phyloP scores from a whole-genome alignment of 2,113 vertebrate species.

The Pandion haliaetus region DNA sequence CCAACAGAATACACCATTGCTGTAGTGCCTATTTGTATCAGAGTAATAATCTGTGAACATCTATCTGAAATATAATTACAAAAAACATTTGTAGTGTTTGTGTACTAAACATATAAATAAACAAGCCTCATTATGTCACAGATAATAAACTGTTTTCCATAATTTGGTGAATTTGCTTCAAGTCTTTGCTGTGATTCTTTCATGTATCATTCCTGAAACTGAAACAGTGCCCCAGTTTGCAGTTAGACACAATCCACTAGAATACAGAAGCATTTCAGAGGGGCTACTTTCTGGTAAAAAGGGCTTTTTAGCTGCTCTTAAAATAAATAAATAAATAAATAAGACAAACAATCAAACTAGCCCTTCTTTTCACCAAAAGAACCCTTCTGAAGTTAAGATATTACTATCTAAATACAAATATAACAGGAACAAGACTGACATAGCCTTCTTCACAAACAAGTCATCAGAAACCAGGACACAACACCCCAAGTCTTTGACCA shows the following conservation, averaged over 20 bases:
- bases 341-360: background rate
- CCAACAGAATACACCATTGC: background rate
- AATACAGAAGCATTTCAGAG: background rate
- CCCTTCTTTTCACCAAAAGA: background rate
- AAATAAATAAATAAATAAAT: too few species aligned
- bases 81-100: background rate
- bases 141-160: background rate
- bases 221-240: background rate
- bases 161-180: background rate
- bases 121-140: background rate
- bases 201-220: background rate
- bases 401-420: background rate
- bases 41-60: background rate
- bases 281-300: background rate
- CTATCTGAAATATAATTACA: background rate
- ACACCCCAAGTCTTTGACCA: background rate
- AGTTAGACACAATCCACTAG: background rate
- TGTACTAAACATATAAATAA: background rate
- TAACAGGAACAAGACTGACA: background rate
- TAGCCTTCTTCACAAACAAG: background rate
- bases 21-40: background rate
- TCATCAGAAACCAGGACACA: background rate
- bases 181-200: background rate
- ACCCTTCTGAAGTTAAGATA: background rate
- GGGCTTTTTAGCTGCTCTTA: background rate